Evolutionary conservation across 2,113 vertebrate species (phyloP), one percentile per base, ranked within the genome.

Genomic region (Gymnogyps californianus): DNA sequence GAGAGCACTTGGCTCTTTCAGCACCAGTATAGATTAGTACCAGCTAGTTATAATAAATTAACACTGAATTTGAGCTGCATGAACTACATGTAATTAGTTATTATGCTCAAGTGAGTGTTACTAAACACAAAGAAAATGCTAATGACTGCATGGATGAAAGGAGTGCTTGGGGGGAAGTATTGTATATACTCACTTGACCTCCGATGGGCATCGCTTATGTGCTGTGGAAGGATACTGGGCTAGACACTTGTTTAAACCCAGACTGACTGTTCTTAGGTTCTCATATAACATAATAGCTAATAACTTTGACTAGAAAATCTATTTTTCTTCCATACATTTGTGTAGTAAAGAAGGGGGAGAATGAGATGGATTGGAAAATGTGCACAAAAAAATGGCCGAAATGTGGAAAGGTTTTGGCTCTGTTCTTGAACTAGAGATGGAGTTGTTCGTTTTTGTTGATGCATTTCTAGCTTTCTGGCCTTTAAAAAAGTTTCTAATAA

Each of bases 401-500:
- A 75, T 44, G 16, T 64, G n/a, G 47, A 83, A 90, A 29, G 34
- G 21, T 67, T 93, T 90, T 92, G 85, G 32, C 49, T 66, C 47
- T 86, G 28, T 49, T 79, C 47, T 87, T 80, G 66, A 90, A 59
- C 52, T 72, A 70, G 67, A 74, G 58, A 61, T 86, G 31, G 71
- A 90, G 32, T 84, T 1, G 25, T 90, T 95, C 81, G 69, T 78
- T 94, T 97, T 91, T 91, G 57, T 81, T 90, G 89, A 90, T 87
- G 29, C 22, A 87, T 94, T 95, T 89, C 71, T 90, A 89, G 67
- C 40, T 94, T 86, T 95, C 66, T 95, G 94, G 91, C 86, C 92
- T 96, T 95, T 95, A 75, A 84, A 91, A 93, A 94, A 89, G 74
- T 87, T 97, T 96, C 77, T 96, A 93, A 97, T 96, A 91, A 95